Evolutionary conservation across 2,797 vertebrate species (phyloP), one percentile per base, ranked within the genome.

Genomic region (Acrocephalus scirpaceus): DNA sequence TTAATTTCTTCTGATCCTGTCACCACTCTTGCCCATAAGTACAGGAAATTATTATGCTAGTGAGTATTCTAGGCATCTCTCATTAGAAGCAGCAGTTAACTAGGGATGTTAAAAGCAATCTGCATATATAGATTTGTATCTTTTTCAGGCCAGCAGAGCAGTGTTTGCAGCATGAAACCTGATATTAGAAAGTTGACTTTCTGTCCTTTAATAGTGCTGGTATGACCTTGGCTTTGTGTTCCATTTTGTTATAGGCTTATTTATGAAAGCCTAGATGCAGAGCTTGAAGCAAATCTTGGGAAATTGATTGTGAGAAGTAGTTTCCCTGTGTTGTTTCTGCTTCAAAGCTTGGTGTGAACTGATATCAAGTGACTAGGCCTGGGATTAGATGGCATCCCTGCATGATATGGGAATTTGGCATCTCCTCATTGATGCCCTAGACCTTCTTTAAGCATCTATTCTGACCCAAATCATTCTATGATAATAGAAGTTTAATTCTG

Each of bases 401-500:
- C 4, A 6, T 83, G 93, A 90, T 44, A 38, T 62, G 81, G 93
- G 95, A 97, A 96, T 75, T 81, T 20, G 69, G 85, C 50, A 66
- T 96, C 97, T 50, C 13, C 42, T 88, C 42, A 56, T 15, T 42
- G n/a, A 51, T 65, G 47, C 21, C 8, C 42, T 42, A 61, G 57
- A 51, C 20, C 10, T 56, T 47, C 70, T 77, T 65, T 57, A 70
- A 78, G 57, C 5, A 7, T 97, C 96, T 77, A 1, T 65, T 73
- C 53, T 11, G 8, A 66, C 27, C 23, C 32, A 57, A 72, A 36
- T 20, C n/a, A n/a, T 91, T 64, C 36, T n/a, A 2, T 51, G 30
- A 32, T 42, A 32, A 48, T 97, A 98, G 96, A 96, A 86, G 91
- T 88, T 94, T 91, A 96, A 96, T 97, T 95, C 90, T 94, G 60